Percentiles rank a stretch among this genome's conserved stretches.
phyloP scores from a whole-genome alignment of 2,797 vertebrate genomes.

The Cheirogaleus major region DNA sequence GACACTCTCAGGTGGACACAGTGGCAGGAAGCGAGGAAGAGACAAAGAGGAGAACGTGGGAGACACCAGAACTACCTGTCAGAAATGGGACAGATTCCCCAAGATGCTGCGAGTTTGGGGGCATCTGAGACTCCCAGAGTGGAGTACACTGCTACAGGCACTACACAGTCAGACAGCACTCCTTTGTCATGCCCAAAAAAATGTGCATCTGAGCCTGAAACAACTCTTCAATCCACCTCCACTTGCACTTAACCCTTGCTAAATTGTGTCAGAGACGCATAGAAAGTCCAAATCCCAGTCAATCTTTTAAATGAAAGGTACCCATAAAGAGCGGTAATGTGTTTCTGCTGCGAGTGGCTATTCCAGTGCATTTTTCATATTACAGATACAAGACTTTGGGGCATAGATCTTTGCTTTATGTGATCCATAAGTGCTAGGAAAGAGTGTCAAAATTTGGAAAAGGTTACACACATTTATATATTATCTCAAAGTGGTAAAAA shows the following conservation, averaged over 20 bases:
- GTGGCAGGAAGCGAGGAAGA: neutral
- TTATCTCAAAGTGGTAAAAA: conserved; percentile 56
- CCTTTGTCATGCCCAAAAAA: neutral
- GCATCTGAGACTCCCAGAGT: neutral
- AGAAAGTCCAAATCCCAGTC: neutral
- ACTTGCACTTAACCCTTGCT: neutral
- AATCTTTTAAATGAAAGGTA: neutral
- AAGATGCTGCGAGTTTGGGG: neutral
- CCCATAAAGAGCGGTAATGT: neutral
- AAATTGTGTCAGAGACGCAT: neutral
- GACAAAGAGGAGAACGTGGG: neutral
- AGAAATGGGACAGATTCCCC: neutral
- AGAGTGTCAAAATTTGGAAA: conserved; percentile 19
- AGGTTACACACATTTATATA: conserved; percentile 6
- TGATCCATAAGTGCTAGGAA: neutral
- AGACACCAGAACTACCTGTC: neutral
- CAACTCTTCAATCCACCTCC: neutral
- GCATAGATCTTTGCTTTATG: conserved; percentile 20
- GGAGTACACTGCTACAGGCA: fast-evolving
- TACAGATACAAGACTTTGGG: neutral
- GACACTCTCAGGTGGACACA: too few species aligned
- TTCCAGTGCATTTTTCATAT: neutral
- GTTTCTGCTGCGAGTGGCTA: neutral
- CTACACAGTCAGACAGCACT: neutral
- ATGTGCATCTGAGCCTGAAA: neutral